These are phyloP conservation scores for Drosophila orosa DNA, from an alignment of 1,140 invertebrate species.

Conservation along the genomic window DNA sequence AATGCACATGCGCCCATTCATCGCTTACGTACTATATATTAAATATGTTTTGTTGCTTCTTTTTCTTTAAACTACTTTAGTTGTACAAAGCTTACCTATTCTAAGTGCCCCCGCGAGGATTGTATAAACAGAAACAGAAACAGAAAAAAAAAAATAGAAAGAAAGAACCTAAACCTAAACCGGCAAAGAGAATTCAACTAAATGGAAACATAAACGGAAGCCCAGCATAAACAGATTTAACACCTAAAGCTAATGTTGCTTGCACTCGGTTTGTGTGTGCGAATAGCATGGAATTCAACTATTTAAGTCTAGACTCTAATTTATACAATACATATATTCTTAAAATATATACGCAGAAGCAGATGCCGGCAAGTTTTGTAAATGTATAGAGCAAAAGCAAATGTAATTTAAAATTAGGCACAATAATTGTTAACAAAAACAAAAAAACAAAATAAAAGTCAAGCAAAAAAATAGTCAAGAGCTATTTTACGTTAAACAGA, in stretches of 20 bases:
- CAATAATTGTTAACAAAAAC: slow-evolving; percentile 65
- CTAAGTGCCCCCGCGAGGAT: slow-evolving; percentile 49
- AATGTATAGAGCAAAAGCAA: slow-evolving; percentile 68
- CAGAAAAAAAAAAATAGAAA: too few relatives aligned
- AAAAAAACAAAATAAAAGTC: slow-evolving; percentile 53
- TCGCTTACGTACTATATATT: slow-evolving; percentile 32
- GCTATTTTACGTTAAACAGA: slow-evolving; percentile 38
- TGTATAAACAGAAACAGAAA: slow-evolving; percentile 71
- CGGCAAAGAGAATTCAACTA: slow-evolving; percentile 44
- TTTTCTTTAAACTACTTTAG: slow-evolving; percentile 78
- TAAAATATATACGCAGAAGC: slow-evolving; percentile 46
- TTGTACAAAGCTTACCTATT: slow-evolving; percentile 74
- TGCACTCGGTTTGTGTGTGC: slow-evolving; percentile 59
- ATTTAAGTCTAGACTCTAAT: slow-evolving; percentile 77
- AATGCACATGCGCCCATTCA: slow-evolving; percentile 44
- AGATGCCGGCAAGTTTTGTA: slow-evolving; percentile 68
- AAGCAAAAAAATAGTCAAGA: slow-evolving; percentile 52
- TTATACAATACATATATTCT: slow-evolving; percentile 49
- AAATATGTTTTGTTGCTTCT: slow-evolving; percentile 74
- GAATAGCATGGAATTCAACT: slow-evolving; percentile 77
- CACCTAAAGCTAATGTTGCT: slow-evolving; percentile 66
- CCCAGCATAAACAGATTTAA: slow-evolving; percentile 58
- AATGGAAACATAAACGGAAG: slow-evolving; percentile 48
- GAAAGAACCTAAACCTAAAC: neutral
- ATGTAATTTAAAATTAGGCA: slow-evolving; percentile 75